Evolutionary conservation across 2,797 vertebrate species (phyloP).

Genomic region (Cirrhinus molitorella): DNA sequence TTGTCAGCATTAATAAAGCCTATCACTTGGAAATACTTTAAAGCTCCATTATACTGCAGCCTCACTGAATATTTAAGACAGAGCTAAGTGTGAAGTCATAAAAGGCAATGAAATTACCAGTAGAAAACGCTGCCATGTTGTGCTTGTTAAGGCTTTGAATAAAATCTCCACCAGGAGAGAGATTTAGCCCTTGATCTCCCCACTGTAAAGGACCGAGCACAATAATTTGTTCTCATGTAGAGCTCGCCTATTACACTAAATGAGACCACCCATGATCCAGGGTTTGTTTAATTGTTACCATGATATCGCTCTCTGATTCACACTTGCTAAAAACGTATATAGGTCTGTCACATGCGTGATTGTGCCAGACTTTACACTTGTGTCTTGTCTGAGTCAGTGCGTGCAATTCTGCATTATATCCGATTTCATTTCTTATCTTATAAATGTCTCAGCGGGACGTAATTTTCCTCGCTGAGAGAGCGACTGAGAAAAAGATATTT

Average conservation of each 20-base stretch:
- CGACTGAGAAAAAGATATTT: slow-evolving; percentile 23
- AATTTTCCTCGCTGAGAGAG: background rate
- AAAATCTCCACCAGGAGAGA: slow-evolving; percentile 33
- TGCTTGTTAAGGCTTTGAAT: slow-evolving; percentile 42
- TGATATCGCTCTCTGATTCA: slow-evolving; percentile 30
- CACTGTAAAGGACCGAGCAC: slow-evolving; percentile 52
- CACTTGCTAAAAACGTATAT: background rate
- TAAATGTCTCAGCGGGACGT: slow-evolving; percentile 16
- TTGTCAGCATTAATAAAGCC: slow-evolving; percentile 22
- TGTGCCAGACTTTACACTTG: slow-evolving; percentile 7
- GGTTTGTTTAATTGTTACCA: slow-evolving; percentile 54
- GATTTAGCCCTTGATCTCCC: slow-evolving; percentile 53
- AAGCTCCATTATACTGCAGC: background rate
- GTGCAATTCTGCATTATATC: background rate
- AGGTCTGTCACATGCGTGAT: background rate
- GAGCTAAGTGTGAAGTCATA: slow-evolving; percentile 25
- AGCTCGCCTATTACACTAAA: slow-evolving; percentile 57
- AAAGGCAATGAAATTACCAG: slow-evolving; percentile 41
- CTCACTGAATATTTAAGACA: slow-evolving; percentile 29
- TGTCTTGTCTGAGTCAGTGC: background rate
- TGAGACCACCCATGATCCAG: slow-evolving; percentile 62
- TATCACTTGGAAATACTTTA: slow-evolving; percentile 25
- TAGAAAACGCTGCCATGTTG: slow-evolving; percentile 16
- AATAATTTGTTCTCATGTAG: slow-evolving; percentile 41
- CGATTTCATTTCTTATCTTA: slow-evolving; percentile 4